Evolutionary conservation across 2,797 vertebrate species (phyloP), one percentile per base, ranked within the genome.

Genomic region (Phylloscopus collybita): DNA sequence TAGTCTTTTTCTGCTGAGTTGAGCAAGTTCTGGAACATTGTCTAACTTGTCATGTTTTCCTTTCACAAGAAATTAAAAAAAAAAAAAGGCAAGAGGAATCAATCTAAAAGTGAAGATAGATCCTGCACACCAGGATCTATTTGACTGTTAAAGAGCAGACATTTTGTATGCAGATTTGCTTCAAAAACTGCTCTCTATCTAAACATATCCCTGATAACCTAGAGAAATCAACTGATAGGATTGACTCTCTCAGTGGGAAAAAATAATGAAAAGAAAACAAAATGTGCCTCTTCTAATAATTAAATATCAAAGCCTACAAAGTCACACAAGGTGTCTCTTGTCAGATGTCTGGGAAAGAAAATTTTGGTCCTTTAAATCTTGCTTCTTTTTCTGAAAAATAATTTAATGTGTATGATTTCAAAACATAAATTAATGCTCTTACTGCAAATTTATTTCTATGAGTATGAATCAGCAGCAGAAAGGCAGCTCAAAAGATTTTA

Each of bases 161-260:
- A 87, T 78, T 84, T 84, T 56, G 25, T 82, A 84, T 16, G 40
- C 26, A 92, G 44, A 64, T 93, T 97, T 95, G 64, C 72, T 95
- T 96, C 60, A 38, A 88, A 93, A 97, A 34, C 50, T 95, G 14
- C 32, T 32, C 36, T 91, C 62, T 93, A 32, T 88, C 86, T 94
- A 56, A 90, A 92, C 64, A 66, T 20, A 42, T 80, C 71, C 61
- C 38, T 30, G 42, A 34, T 85, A 94, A 86, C 86, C 65, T 90
- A 79, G 40, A 82, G n/a, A 74, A 95, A 96, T 82, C 45, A 80
- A 59, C 82, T 57, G 50, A 38, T 91, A 95, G 95, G 34, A 87
- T 36, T 79, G 40, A 50, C 65, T 54, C 23, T 23, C 20, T 87
- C 22, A 72, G 80, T 95, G 64, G 30, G 62, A 61, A 66, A 93